Evolutionary conservation across 2,113 vertebrate species (phyloP).

Genomic region (Andinoacara biseriatus): DNA sequence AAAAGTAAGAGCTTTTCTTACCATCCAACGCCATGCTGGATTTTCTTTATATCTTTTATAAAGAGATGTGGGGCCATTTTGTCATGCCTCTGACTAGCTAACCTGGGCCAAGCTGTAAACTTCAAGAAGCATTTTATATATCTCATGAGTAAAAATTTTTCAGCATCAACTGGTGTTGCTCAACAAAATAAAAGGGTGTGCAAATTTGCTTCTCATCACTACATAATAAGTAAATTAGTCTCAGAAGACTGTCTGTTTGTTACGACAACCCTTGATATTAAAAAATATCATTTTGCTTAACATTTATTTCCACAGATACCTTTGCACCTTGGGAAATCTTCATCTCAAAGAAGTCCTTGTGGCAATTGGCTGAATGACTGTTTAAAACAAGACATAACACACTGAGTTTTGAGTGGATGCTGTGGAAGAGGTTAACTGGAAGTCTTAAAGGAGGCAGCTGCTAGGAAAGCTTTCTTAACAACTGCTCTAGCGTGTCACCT

Average conservation of each 20-base stretch:
- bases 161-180: not conserved
- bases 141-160: not conserved
- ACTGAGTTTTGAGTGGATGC: conserved; percentile 20
- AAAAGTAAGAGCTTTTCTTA: not conserved
- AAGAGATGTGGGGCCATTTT: not conserved
- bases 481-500: conserved; percentile 31
- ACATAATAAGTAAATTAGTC: not conserved
- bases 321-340: not conserved
- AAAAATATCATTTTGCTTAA: not conserved
- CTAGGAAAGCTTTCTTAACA: conserved; percentile 20
- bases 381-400: conserved; percentile 11
- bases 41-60: not conserved
- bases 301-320: not conserved
- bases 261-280: not conserved
- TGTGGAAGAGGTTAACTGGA: conserved; percentile 38
- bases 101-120: not conserved
- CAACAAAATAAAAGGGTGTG: not conserved
- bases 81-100: not conserved
- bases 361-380: conserved; percentile 7
- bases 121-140: not conserved
- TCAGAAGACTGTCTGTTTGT: not conserved
- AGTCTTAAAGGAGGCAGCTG: conserved; percentile 28
- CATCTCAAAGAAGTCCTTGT: not conserved
- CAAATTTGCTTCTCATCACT: not conserved
- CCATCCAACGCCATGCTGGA: not conserved